A percentile compares a stretch with the other conserved stretches of the same genome.
These are phyloP conservation scores for Drosophila mulleri DNA, from an alignment of 2,888 invertebrate genomes.

Conservation along the genomic window DNA sequence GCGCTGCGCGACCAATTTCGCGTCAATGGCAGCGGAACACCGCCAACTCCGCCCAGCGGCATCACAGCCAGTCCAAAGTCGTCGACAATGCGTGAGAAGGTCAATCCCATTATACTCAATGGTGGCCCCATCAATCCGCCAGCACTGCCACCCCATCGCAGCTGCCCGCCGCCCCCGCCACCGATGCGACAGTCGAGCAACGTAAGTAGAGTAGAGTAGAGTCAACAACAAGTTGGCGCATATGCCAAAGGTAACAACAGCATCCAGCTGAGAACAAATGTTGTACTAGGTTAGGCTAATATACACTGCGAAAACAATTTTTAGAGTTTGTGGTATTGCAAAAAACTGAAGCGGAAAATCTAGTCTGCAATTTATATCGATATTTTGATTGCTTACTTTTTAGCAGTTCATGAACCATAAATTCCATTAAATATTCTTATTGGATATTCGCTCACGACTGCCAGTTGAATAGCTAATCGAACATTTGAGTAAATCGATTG, in stretches of 20 bases:
- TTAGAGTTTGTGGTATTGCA: background rate
- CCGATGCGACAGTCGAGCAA: slow-evolving; percentile 83
- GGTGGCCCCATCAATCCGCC: slow-evolving; percentile 82
- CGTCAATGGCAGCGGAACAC: slow-evolving; percentile 68
- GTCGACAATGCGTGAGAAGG: slow-evolving; percentile 62
- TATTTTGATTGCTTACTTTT: no score
- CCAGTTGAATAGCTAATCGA: background rate
- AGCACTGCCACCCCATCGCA: slow-evolving; percentile 85
- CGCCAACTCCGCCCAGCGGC: slow-evolving; percentile 60
- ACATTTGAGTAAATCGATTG: background rate
- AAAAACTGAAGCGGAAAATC: background rate
- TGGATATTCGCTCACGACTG: background rate
- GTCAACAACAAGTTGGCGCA: slow-evolving; percentile 51
- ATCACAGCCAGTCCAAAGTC: slow-evolving; percentile 70
- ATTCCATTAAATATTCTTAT: background rate
- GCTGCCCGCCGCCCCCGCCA: slow-evolving; percentile 85
- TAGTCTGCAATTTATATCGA: background rate
- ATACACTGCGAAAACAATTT: slow-evolving; percentile 25
- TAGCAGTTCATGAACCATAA: background rate
- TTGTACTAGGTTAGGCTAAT: slow-evolving; percentile 3
- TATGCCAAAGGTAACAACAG: slow-evolving; percentile 48
- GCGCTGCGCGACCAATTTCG: slow-evolving; percentile 84
- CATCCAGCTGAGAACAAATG: background rate
- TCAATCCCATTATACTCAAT: slow-evolving; percentile 80
- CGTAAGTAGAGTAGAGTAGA: slow-evolving; percentile 83